Evolutionary conservation across 2,113 vertebrate species (phyloP), one percentile per base, ranked within the genome.

Genomic region (Pedionomus torquatus): DNA sequence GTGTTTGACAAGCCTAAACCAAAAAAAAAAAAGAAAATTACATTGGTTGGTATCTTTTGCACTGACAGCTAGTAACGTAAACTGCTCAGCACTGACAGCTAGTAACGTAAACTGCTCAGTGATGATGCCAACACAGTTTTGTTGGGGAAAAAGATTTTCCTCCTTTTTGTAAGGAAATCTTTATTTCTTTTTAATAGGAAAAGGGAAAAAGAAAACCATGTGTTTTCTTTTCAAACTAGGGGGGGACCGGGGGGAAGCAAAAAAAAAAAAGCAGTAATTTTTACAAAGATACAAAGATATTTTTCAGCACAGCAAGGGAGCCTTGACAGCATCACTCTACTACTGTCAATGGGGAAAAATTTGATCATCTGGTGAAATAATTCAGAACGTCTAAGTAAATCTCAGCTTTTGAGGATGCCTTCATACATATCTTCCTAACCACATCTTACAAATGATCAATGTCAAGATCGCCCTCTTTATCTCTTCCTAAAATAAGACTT

Each of bases 71-170:
- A 74, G n/a, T 13, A 68, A 81, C 28, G 21, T 51, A 81, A 74
- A 58, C 30, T 1, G 81, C 2, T 33, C 55, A n/a, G n/a, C 39
- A 44, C 4, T 63, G 10, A 78, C 12, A 5, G 11, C 39, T 76
- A 74, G n/a, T 13, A 68, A 81, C 28, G 21, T 51, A 81, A 74
- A 58, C 30, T 1, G 16, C 9, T 84, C 24, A 39, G 6, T 69
- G 26, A 68, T 14, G 76, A 81, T 20, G 21, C 31, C 30, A 83
- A 33, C 8, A 41, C 11, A 57, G 7, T 35, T 52, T 33, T 26
- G 1, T 5, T 24, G 8, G 9, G 3, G 2, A 13, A n/a, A n/a
- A n/a, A n/a, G 2, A 33, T 84, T 55, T 26, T 5, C 21, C 8
- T 48, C 11, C 7, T 74, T 79, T 86, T 65, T 49, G 51, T 51